phyloP scores from a whole-genome alignment of 2,888 invertebrate genomes.

The Polyommatus icarus region DNA sequence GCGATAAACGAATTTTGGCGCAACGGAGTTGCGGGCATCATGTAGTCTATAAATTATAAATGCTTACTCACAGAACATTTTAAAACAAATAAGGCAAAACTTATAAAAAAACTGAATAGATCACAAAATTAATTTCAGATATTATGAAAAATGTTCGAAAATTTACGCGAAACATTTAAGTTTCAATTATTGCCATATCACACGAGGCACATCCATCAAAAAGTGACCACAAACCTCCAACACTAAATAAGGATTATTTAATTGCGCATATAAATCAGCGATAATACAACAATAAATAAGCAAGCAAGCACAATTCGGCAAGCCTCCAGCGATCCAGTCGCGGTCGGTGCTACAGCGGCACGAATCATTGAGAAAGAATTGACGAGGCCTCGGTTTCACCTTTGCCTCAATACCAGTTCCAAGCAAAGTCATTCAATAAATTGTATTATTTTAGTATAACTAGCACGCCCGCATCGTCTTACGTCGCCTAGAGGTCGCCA shows the following conservation, averaged over 20 bases:
- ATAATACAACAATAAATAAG: neutral
- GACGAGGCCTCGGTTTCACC: constrained; percentile 65
- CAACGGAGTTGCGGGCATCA: no score
- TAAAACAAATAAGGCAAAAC: no score
- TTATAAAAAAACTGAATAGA: no score
- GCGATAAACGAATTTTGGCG: no score
- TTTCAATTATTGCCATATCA: neutral
- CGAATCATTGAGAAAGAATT: constrained; percentile 63
- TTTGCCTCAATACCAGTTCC: constrained; percentile 58
- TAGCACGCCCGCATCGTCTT: constrained; percentile 17
- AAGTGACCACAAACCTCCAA: neutral
- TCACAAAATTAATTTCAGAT: neutral
- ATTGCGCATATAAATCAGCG: neutral
- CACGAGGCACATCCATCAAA: neutral
- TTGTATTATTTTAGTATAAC: constrained; percentile 14
- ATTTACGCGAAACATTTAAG: no score
- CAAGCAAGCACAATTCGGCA: neutral
- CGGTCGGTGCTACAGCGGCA: constrained; percentile 55
- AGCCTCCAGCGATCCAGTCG: neutral
- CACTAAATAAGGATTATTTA: neutral
- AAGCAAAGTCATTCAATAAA: constrained; percentile 32
- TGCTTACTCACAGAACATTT: no score
- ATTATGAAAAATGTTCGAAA: neutral
- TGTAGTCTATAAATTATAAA: no score
- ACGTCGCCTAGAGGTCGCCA: neutral